phyloP scores from a whole-genome alignment of 2,113 vertebrate genomes.

The Pseudopodoces humilis region DNA sequence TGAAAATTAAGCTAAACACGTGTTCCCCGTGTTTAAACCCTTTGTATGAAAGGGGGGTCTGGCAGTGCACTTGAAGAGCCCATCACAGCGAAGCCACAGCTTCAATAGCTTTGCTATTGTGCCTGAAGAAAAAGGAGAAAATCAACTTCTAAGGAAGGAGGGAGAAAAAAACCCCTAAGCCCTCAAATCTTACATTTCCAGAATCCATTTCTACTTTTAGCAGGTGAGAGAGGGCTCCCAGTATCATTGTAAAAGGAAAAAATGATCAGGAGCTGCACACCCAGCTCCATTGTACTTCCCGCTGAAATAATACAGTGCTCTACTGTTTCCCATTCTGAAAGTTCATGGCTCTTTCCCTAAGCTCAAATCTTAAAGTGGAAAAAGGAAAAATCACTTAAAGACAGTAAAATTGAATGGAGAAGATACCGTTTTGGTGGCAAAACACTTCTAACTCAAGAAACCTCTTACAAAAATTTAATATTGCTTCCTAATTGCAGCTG shows the following conservation, averaged over 20 bases:
- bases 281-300: not conserved
- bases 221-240: not conserved
- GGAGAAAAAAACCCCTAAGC: rapidly evolving
- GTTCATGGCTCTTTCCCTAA: not conserved
- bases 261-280: not conserved
- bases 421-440: not conserved
- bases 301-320: not conserved
- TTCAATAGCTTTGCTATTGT: not conserved
- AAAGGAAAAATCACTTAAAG: not conserved
- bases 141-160: not conserved
- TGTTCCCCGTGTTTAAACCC: not conserved
- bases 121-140: not conserved
- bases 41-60: not conserved
- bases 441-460: not conserved
- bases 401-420: not conserved
- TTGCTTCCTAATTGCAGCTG: not conserved
- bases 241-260: not conserved
- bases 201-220: not conserved
- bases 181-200: not conserved
- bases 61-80: not conserved
- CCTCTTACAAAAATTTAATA: not conserved
- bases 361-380: not conserved
- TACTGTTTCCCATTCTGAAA: not conserved
- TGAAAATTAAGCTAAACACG: not conserved
- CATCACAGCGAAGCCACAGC: not conserved